Conservation (phyloP, 2,797 vertebrate species). For the Micromesistius poutassou region DNA sequence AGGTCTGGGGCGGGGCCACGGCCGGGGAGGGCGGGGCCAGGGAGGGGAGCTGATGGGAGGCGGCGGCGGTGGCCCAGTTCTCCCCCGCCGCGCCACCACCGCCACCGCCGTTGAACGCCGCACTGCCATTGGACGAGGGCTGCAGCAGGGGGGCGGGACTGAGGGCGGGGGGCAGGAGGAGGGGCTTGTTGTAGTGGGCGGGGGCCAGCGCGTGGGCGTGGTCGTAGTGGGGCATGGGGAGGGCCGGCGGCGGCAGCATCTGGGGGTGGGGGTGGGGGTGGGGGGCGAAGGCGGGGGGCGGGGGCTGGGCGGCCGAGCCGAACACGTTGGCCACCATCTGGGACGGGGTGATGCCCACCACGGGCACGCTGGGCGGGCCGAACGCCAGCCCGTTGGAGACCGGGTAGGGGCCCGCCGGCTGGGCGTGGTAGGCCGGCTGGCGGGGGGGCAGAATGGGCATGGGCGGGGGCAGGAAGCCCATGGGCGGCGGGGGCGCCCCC, state of each 20-base stretch:
- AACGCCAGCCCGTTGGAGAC: slow-evolving; percentile 88
- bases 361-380: slow-evolving; percentile 81
- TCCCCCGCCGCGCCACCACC: slow-evolving; percentile 62
- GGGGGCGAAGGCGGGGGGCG: slow-evolving; percentile 65
- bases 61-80: slow-evolving; percentile 69
- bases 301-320: slow-evolving; percentile 81
- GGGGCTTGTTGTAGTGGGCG: slow-evolving; percentile 8
- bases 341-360: slow-evolving; percentile 95
- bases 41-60: slow-evolving; percentile 40
- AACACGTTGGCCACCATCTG: slow-evolving; percentile 98
- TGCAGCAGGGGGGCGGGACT: slow-evolving; percentile 37
- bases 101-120: slow-evolving; percentile 66
- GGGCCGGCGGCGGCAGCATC: slow-evolving; percentile 49
- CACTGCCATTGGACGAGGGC: slow-evolving; percentile 61
- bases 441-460: slow-evolving; percentile 82
- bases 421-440: slow-evolving; percentile 80
- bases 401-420: slow-evolving; percentile 74
- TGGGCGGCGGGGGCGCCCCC: slow-evolving; percentile 53
- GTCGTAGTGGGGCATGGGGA: slow-evolving; percentile 8
- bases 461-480: slow-evolving; percentile 77
- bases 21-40: slow-evolving; percentile 45
- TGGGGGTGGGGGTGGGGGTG: slow-evolving; percentile 45
- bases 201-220: background rate
- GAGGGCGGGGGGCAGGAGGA: slow-evolving; percentile 11
- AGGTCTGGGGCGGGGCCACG: slow-evolving; percentile 44